Conservation (phyloP, 2,888 invertebrate species). For the Dorcus parallelipipedus region DNA sequence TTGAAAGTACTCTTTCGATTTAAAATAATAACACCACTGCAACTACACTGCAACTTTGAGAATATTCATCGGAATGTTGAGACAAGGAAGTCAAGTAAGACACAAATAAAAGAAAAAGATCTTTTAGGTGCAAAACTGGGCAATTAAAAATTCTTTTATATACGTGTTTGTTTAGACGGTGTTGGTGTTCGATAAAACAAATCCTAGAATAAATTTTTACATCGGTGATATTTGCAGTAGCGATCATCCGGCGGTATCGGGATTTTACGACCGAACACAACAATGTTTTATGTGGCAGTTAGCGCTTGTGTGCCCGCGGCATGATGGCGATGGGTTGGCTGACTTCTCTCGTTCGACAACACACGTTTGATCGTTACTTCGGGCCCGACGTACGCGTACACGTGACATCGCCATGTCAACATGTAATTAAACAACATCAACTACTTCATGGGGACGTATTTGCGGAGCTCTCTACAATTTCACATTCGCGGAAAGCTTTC, state of each 20-base stretch:
- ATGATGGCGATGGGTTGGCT: neutral
- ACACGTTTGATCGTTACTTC: constrained; percentile 23
- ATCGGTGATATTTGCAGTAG: neutral
- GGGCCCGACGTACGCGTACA: constrained; percentile 13
- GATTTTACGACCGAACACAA: constrained; percentile 1
- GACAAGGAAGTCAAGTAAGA: too few relatives aligned
- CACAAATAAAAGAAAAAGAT: too few relatives aligned
- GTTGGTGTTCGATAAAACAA: neutral
- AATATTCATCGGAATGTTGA: too few relatives aligned
- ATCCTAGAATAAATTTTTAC: constrained; percentile 1
- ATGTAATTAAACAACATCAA: constrained; percentile 20
- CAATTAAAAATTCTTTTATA: too few relatives aligned
- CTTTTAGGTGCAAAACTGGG: too few relatives aligned
- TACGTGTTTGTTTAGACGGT: too few relatives aligned
- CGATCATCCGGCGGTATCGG: constrained; percentile 2
- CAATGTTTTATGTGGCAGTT: constrained; percentile 2
- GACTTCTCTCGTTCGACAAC: constrained; percentile 3
- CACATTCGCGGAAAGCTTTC: neutral
- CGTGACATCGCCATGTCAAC: constrained; percentile 24
- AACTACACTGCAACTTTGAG: too few relatives aligned
- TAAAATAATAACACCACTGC: too few relatives aligned
- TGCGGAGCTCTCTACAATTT: neutral
- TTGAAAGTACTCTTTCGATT: too few relatives aligned
- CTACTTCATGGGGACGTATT: constrained; percentile 1
- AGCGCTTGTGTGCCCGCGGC: neutral